Base-by-base conservation (phyloP, 92 coral and sea anemone genomes). In the Phenganax subtilis region DNA sequence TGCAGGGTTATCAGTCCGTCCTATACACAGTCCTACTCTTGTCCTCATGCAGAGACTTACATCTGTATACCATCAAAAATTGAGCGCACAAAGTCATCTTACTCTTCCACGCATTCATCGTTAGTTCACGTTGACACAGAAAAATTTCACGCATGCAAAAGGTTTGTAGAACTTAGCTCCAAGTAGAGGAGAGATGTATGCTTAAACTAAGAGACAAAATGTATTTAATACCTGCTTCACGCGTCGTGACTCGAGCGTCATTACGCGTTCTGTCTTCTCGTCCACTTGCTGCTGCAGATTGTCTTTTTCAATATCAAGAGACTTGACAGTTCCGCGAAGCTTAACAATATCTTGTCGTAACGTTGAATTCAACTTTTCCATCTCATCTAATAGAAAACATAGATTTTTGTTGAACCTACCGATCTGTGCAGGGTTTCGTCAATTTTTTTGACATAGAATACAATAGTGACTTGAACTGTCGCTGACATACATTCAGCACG, bases 281-380 rank as follows among this genome's bases (percentile, higher is more conserved):
- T 94, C 98, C 66, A 94, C 97, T 61, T 94, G 97, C 62, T 90
- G 91, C 69, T 92, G 96, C 75, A 94, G 64, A 57, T 94, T 92
- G 71, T 94, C 98, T 82, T 92, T 87, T 57, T 91, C 97, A 31
- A 96, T 96, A 82, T 94, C 97, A 77, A 94, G 81, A 15, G 96
- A 90, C 77, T 92, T 92, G 51, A 94, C 90, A 10, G 96, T 91
- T n/a, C 92, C 93, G n/a, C 90, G 90, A 53, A 94, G 85, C 74
- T 94, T 92, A 10, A 97, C 88, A 59, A 91, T 85, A 77, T 94
- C 98, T 63, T 87, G 84, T 82, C 96, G 68, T 44, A 87, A 89
- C 8, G 90, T 85, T 1, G 85, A 87, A 51, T 90, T 88, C 62
- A 85, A 81, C 53, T 88, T 86, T 62, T 94, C 98, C 51, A 88